These are phyloP conservation scores for Psittacula cyanocephala DNA, from an alignment of 2,113 vertebrate species.

Conservation along the genomic window DNA sequence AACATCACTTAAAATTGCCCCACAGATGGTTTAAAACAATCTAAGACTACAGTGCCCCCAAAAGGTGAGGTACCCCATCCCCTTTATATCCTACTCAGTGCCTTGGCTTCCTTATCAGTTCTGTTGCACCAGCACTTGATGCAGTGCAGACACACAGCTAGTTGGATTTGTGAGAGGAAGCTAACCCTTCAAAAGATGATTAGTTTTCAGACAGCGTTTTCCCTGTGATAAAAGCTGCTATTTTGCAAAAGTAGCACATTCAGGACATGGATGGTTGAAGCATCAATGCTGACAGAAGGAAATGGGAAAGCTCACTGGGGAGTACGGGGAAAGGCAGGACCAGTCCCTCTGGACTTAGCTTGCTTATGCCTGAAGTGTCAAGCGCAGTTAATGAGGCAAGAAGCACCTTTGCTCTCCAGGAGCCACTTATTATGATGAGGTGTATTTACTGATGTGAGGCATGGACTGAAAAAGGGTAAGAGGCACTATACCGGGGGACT, in stretches of 20 bases:
- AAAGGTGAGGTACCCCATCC: background rate
- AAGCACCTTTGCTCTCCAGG: slow-evolving; percentile 46
- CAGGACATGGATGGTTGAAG: slow-evolving; percentile 49
- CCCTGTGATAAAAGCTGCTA: slow-evolving; percentile 6
- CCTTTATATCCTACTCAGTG: background rate
- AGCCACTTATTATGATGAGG: background rate
- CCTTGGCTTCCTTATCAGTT: background rate
- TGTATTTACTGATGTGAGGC: background rate
- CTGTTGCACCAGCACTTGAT: background rate
- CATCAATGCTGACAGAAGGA: slow-evolving; percentile 59
- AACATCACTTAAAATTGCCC: background rate
- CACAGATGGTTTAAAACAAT: background rate
- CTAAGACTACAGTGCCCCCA: background rate
- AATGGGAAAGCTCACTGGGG: slow-evolving; percentile 41
- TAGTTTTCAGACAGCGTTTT: slow-evolving; percentile 2
- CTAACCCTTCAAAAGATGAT: background rate
- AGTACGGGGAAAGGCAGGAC: slow-evolving; percentile 12
- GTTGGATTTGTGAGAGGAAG: background rate
- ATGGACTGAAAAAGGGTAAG: background rate
- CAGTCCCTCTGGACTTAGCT: background rate
- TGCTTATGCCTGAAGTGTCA: slow-evolving; percentile 14
- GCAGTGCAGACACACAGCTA: background rate
- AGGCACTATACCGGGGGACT: background rate
- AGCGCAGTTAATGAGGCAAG: slow-evolving; percentile 41
- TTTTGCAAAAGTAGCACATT: slow-evolving; percentile 55